These are phyloP conservation scores for Phrynocephalus vlangalii DNA, from an alignment of 2,797 vertebrate genomes.

Conservation along the genomic window DNA sequence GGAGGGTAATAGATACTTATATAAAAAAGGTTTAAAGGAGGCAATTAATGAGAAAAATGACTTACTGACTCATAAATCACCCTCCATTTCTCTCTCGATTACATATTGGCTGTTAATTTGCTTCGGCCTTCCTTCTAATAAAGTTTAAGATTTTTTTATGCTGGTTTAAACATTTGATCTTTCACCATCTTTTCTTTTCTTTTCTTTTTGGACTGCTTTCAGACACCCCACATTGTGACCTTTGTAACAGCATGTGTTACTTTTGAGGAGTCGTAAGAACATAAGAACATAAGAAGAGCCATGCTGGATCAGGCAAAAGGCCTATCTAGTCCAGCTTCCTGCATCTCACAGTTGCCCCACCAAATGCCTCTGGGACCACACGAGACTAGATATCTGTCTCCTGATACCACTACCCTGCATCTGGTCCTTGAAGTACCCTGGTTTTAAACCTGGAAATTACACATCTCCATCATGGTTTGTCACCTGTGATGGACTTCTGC, in stretches of 20 bases:
- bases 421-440: too few species aligned
- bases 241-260: background rate
- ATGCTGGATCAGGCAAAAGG: too few species aligned
- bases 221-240: background rate
- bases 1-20: constrained; percentile 51
- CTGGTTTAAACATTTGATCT: background rate
- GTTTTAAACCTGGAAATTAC: too few species aligned
- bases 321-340: too few species aligned
- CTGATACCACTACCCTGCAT: too few species aligned
- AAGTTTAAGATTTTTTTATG: constrained; percentile 16
- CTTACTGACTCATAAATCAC: constrained; percentile 68
- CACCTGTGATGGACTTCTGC: too few species aligned
- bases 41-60: constrained; percentile 65
- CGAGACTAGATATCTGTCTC: too few species aligned
- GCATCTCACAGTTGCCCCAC: too few species aligned
- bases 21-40: constrained; percentile 48
- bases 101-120: constrained; percentile 59
- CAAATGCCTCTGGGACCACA: too few species aligned
- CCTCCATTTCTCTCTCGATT: constrained; percentile 55
- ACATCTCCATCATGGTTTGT: too few species aligned
- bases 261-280: background rate
- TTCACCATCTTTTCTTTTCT: background rate
- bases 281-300: too few species aligned
- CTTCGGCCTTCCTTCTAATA: constrained; percentile 52
- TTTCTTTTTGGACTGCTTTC: background rate